Evolutionary conservation across 2,888 invertebrate species (phyloP).

Genomic region (Frankliniella fusca): DNA sequence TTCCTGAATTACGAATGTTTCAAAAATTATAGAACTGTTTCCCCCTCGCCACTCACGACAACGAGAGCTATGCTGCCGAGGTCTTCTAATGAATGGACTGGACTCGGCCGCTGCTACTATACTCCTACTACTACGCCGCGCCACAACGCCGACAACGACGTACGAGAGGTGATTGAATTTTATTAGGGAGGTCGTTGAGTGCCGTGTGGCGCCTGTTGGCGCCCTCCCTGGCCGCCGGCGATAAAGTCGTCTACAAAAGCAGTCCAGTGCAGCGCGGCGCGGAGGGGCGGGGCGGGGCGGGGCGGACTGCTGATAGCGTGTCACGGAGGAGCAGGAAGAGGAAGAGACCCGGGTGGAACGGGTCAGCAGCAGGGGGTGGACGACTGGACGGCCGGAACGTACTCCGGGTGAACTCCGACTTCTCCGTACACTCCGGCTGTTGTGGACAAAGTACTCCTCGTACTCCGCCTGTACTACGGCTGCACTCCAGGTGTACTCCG

Average conservation of each 20-base stretch:
- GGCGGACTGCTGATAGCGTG: neutral
- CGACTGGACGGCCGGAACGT: too few relatives aligned
- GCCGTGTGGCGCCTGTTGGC: neutral
- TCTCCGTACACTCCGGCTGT: too few relatives aligned
- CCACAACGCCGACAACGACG: neutral
- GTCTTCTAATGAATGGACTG: neutral
- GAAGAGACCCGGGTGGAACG: too few relatives aligned
- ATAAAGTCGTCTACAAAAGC: neutral
- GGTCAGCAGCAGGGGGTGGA: too few relatives aligned
- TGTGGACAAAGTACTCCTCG: too few relatives aligned
- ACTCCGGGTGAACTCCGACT: too few relatives aligned
- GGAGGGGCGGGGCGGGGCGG: neutral
- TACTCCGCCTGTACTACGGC: too few relatives aligned
- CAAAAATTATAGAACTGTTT: too few relatives aligned
- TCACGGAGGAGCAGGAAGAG: neutral
- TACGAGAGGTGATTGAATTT: constrained; percentile 26
- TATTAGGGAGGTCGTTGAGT: constrained; percentile 7
- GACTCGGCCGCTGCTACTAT: neutral
- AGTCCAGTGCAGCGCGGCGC: neutral
- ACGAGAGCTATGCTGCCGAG: neutral
- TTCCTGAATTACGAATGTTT: too few relatives aligned
- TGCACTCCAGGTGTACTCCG: too few relatives aligned
- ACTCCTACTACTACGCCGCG: neutral
- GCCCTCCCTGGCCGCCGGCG: neutral
- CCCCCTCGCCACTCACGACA: neutral